phyloP scores from a whole-genome alignment of 2,888 invertebrate species.

The Aricia artaxerxes region DNA sequence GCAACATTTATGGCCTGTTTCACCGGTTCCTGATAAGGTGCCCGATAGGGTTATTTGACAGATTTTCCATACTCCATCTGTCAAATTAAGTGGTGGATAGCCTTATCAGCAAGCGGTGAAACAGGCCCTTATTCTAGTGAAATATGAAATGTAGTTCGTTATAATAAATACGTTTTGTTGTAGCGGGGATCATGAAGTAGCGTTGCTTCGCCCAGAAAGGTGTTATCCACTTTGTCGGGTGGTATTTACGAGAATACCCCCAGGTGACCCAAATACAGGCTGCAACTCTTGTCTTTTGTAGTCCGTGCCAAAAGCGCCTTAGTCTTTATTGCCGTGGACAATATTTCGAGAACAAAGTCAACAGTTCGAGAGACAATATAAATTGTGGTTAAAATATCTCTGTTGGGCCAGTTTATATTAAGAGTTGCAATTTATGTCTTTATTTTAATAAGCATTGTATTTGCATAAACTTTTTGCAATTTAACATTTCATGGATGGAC shows the following conservation, averaged over 20 bases:
- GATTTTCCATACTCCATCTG: no score
- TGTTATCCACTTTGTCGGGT: conserved; percentile 11
- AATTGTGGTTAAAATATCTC: not conserved
- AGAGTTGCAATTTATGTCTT: not conserved
- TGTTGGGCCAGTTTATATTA: not conserved
- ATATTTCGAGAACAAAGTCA: conserved; percentile 22
- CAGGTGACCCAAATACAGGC: conserved; percentile 10
- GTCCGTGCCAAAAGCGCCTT: not conserved
- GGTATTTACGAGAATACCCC: conserved; percentile 10
- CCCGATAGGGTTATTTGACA: no score
- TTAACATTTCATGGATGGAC: not conserved
- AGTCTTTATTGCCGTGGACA: conserved; percentile 12
- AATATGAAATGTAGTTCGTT: not conserved
- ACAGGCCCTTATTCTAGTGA: no score
- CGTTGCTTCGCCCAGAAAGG: conserved; percentile 1
- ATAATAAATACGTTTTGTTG: not conserved
- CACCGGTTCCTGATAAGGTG: no score
- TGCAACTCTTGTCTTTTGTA: conserved; percentile 15
- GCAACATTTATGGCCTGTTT: no score
- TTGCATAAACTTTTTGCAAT: not conserved
- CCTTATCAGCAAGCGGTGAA: no score
- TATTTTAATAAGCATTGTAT: not conserved
- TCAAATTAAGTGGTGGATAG: no score
- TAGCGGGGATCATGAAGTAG: not conserved
- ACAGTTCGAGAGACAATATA: not conserved